These are phyloP conservation scores for Brachyhypopomus gauderio DNA, from an alignment of 2,113 vertebrate genomes.

Conservation along the genomic window DNA sequence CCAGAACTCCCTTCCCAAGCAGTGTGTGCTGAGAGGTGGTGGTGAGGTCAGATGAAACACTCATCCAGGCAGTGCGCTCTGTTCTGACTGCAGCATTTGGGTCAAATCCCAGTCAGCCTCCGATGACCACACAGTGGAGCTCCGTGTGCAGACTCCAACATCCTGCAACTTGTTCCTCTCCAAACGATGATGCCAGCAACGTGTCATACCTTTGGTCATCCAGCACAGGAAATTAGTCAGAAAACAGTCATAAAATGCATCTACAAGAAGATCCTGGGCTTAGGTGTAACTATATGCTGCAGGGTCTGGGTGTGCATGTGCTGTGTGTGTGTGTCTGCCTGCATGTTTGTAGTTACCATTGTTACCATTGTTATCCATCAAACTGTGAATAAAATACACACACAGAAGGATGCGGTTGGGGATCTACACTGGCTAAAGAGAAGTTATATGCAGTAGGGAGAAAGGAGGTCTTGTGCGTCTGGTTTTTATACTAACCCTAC, in stretches of 20 bases:
- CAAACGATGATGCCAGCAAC: conserved; percentile 23
- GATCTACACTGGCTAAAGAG: neutral
- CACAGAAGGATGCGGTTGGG: neutral
- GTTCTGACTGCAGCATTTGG: conserved; percentile 17
- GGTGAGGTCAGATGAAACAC: conserved; percentile 11
- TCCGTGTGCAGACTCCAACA: neutral
- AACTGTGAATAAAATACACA: neutral
- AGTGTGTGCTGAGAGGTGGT: neutral
- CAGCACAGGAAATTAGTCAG: conserved; percentile 14
- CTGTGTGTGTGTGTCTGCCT: neutral
- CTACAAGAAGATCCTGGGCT: conserved; percentile 4
- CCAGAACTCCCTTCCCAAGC: neutral
- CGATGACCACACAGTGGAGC: conserved; percentile 9
- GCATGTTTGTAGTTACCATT: neutral
- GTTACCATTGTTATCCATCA: neutral
- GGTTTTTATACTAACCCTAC: neutral
- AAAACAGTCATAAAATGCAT: conserved; percentile 15
- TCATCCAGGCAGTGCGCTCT: conserved; percentile 3
- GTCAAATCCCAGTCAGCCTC: conserved; percentile 29
- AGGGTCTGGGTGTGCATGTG: neutral
- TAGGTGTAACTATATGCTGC: conserved; percentile 17
- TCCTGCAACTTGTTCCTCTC: neutral
- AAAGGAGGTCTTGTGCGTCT: neutral
- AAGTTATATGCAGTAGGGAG: neutral
- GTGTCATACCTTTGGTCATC: conserved; percentile 13